Percentiles rank a stretch among this genome's conserved stretches.
Evolutionary conservation across 2,888 invertebrate genomes (phyloP).

Genomic region (Xylophagus ater): DNA sequence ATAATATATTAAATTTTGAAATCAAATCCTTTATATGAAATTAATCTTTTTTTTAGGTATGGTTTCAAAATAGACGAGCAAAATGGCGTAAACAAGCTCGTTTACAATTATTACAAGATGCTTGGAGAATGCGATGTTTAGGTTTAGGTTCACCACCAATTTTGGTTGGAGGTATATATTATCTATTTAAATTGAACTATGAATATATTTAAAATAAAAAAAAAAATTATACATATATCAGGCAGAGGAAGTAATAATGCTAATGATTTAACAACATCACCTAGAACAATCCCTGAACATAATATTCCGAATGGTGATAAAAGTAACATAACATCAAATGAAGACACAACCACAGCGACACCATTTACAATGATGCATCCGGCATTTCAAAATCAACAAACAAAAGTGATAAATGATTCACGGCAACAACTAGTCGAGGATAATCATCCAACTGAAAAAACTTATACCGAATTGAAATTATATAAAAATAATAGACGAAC

Average conservation of each 20-base stretch:
- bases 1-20: neutral
- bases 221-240: conserved; percentile 3
- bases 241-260: conserved; percentile 20
- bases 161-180: conserved; percentile 39
- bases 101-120: conserved; percentile 74
- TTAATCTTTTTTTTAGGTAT: conserved; percentile 48
- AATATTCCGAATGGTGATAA: conserved; percentile 28
- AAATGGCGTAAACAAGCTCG: conserved; percentile 87
- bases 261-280: conserved; percentile 15
- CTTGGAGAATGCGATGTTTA: conserved; percentile 82
- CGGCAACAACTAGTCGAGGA: conserved; percentile 18
- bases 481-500: conserved; percentile 29
- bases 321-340: conserved; percentile 19
- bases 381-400: conserved; percentile 28
- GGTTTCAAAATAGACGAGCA: conserved; percentile 85
- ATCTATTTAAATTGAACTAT: neutral
- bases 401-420: neutral
- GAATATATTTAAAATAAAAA: conserved; percentile 6
- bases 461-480: conserved; percentile 36
- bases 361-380: conserved; percentile 38
- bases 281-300: conserved; percentile 25
- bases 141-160: conserved; percentile 55
- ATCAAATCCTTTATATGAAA: neutral
- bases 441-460: conserved; percentile 30
- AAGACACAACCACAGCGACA: conserved; percentile 18